Conservation (phyloP, 2,888 invertebrate genomes). For the Globia sparganii region DNA sequence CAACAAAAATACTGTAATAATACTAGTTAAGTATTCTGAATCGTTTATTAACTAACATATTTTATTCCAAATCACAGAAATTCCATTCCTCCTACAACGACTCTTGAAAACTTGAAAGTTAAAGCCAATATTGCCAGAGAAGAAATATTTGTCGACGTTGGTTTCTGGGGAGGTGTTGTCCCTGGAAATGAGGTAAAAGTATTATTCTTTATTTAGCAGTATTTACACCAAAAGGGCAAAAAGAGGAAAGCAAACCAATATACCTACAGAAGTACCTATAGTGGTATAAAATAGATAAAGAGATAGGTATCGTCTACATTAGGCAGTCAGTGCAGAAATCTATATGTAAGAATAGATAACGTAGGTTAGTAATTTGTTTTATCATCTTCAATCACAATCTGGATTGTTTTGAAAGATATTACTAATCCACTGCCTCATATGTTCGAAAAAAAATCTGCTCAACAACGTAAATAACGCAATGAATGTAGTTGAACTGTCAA, state of each 20-base stretch:
- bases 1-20: neutral
- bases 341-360: neutral
- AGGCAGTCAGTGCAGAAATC: neutral
- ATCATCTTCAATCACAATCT: neutral
- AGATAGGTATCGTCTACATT: neutral
- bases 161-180: conserved; percentile 94
- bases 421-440: no score
- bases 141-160: conserved; percentile 92
- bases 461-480: no score
- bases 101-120: conserved; percentile 89
- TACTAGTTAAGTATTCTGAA: neutral
- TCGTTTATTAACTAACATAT: neutral
- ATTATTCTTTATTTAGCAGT: neutral
- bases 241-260: neutral
- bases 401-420: no score
- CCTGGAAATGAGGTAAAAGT: conserved; percentile 91
- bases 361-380: neutral
- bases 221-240: neutral
- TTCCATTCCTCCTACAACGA: conserved; percentile 93
- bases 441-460: no score
- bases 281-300: neutral
- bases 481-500: no score
- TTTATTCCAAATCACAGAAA: conserved; percentile 86
- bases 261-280: neutral
- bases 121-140: conserved; percentile 91